A percentile compares a stretch with the other conserved stretches of the same genome.
These are phyloP conservation scores for Pardosa pseudoannulata DNA, from an alignment of 2,888 invertebrate genomes.

Conservation along the genomic window DNA sequence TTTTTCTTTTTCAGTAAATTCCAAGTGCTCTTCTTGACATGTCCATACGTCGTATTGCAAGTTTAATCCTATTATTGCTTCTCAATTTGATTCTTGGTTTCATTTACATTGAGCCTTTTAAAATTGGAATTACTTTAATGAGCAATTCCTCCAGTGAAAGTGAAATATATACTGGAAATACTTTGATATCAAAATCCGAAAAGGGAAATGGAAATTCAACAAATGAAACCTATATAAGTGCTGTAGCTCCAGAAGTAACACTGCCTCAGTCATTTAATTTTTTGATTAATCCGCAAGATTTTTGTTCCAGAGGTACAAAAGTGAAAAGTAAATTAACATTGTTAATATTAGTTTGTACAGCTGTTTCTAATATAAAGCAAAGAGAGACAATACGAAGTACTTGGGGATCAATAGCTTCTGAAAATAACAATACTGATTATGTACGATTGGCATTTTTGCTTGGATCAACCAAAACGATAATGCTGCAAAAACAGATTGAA, in stretches of 20 bases:
- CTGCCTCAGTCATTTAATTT: constrained; percentile 39
- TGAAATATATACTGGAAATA: constrained; percentile 19
- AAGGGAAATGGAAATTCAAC: constrained; percentile 16
- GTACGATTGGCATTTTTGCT: constrained; percentile 72
- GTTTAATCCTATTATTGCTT: constrained; percentile 28
- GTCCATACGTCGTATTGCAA: constrained; percentile 42
- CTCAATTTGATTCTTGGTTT: constrained; percentile 49
- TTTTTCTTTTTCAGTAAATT: constrained; percentile 18
- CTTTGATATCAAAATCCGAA: background rate
- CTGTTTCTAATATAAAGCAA: constrained; percentile 42
- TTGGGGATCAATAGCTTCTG: constrained; percentile 67
- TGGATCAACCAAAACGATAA: constrained; percentile 33
- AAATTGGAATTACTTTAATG: constrained; percentile 16
- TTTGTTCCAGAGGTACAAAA: constrained; percentile 46
- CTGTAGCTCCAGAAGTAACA: background rate
- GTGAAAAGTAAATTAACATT: constrained; percentile 36
- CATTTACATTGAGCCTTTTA: constrained; percentile 38
- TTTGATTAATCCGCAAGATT: constrained; percentile 41
- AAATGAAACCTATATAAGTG: constrained; percentile 19
- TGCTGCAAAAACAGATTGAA: constrained; percentile 24
- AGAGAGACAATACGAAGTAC: constrained; percentile 71
- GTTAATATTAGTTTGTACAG: constrained; percentile 65
- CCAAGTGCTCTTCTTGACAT: constrained; percentile 28
- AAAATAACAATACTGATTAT: constrained; percentile 36
- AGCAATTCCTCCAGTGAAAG: constrained; percentile 16